Percentiles rank a stretch among this genome's conserved stretches.
phyloP scores from a whole-genome alignment of 2,113 vertebrate species.

The Penelope pileata region DNA sequence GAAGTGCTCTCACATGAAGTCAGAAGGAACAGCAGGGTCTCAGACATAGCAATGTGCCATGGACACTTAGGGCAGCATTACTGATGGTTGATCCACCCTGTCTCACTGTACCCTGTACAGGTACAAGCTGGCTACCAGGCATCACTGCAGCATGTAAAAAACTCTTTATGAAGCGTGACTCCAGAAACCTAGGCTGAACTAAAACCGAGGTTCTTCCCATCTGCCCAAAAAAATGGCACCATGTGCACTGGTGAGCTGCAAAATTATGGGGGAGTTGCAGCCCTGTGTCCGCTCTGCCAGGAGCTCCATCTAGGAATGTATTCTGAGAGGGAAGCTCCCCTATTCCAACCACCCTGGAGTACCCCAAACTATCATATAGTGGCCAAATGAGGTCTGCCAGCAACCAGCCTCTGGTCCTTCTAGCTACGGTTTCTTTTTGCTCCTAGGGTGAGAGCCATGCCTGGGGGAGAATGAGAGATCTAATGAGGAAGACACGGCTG shows the following conservation, averaged over 20 bases:
- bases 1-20: neutral
- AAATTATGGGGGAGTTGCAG: neutral
- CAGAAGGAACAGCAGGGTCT: neutral
- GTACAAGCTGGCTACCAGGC: neutral
- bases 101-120: neutral
- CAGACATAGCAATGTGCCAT: neutral
- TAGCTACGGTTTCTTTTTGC: neutral
- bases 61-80: neutral
- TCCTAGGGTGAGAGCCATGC: constrained; percentile 76
- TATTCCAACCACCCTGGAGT: neutral
- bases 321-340: neutral
- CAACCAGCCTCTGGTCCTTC: neutral
- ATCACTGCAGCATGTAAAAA: neutral
- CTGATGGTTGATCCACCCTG: neutral
- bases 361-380: neutral
- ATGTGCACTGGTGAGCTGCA: neutral
- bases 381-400: neutral
- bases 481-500: constrained; percentile 80
- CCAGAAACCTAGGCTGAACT: neutral
- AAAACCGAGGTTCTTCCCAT: neutral
- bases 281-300: neutral
- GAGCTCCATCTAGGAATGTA: neutral
- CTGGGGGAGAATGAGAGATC: constrained; percentile 83
- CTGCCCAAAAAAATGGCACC: neutral
- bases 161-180: neutral